These are phyloP conservation scores for Morbakka virulenta DNA, from an alignment of 30 jellyfish, hydroid and myxozoan species.

Conservation along the genomic window DNA sequence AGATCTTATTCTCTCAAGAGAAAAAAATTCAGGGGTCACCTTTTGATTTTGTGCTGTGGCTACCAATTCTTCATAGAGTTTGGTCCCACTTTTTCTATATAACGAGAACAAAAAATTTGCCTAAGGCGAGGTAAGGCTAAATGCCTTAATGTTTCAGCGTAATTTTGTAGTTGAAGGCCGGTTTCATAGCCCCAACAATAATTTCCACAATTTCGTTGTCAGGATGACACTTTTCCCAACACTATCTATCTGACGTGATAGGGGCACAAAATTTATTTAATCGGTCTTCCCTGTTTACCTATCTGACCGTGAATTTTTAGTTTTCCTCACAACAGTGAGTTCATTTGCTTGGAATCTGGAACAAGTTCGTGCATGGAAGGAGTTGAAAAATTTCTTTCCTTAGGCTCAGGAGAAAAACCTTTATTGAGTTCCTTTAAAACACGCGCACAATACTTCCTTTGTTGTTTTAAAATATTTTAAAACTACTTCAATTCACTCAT, in stretches of 20 bases:
- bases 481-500: too few relatives aligned
- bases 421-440: too few relatives aligned
- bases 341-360: too few relatives aligned
- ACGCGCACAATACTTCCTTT: too few relatives aligned
- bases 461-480: too few relatives aligned
- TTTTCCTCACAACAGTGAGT: conserved; percentile 4
- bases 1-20: not conserved
- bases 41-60: not conserved
- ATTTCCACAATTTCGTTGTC: conserved; percentile 15
- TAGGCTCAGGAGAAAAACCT: too few relatives aligned
- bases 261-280: conserved; percentile 5
- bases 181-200: conserved; percentile 6
- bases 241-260: conserved; percentile 23
- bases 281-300: conserved; percentile 17
- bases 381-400: too few relatives aligned
- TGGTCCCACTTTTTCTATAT: conserved; percentile 13
- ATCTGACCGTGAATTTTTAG: conserved; percentile 11
- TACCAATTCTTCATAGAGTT: conserved; percentile 6
- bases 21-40: conserved; percentile 11
- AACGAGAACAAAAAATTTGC: not conserved
- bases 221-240: conserved; percentile 2
- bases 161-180: not conserved
- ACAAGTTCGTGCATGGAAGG: too few relatives aligned
- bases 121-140: not conserved
- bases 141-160: not conserved